Base-by-base conservation (phyloP, 2,113 vertebrate genomes). In the Corvus moneduloides region DNA sequence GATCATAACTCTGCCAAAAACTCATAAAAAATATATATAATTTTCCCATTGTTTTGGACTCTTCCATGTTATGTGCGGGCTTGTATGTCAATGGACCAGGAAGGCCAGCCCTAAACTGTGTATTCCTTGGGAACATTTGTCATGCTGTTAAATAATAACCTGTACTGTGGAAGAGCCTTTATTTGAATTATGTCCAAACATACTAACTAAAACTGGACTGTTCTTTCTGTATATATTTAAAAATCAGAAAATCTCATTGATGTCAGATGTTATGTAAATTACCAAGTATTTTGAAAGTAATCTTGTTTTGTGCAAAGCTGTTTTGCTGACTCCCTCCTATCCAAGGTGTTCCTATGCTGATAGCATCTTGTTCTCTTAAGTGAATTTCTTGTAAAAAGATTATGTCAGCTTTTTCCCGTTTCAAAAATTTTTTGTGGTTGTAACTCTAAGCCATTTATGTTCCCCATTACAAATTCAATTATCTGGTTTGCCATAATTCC, bases 361-460 rank as follows among this genome's bases (percentile, higher is more conserved):
- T 95, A 95, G 37, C 74, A 96, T 96, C 88, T 95, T 96, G 77
- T 87, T 93, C 77, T 84, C 55, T 68, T 93, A 95, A 96, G 88
- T 84, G 85, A 89, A 86, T 94, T 96, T 94, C 83, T 92, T 80
- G 87, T 87, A 91, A 94, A 92, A 78, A 75, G 76, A 24, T 95
- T 83, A 64, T 77, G 93, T 94, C 71, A 90, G 91, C 87, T 90
- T 86, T 84, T 97, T 96, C 76, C 48, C 64, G 23, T 95, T 95
- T 89, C 69, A 84, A 94, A 85, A 52, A 8, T 48, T 93, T 94
- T 95, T 79, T 75, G 55, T 85, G 63, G 77, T 63, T 96, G 86
- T 91, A 97, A 69, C 76, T 93, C 69, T 79, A 80, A 92, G 51
- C 77, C 72, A 37, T 86, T 95, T 94, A 85, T 90, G 78, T 89